phyloP scores from a whole-genome alignment of 1,140 invertebrate genomes.

The Heliconius hewitsoni region DNA sequence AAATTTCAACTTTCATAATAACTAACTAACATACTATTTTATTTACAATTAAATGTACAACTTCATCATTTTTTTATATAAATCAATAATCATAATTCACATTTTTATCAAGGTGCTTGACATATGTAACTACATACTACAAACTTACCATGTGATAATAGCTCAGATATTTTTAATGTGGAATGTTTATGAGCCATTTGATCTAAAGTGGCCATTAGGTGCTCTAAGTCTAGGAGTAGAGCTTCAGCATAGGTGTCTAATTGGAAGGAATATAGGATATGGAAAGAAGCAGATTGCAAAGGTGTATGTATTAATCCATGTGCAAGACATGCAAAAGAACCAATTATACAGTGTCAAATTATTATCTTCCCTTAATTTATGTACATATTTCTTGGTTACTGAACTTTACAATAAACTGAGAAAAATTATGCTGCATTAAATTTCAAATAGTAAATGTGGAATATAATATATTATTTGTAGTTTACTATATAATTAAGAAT shows the following conservation, averaged over 20 bases:
- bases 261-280: constrained; percentile 53
- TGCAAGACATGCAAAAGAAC: constrained; percentile 81
- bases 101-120: neutral
- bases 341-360: constrained; percentile 57
- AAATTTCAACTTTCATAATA: neutral
- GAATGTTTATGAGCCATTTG: constrained; percentile 81
- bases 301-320: constrained; percentile 70
- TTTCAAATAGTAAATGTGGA: constrained; percentile 14
- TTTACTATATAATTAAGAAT: constrained; percentile 3
- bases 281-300: constrained; percentile 67
- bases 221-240: constrained; percentile 84
- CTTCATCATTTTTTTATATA: neutral
- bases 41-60: no score
- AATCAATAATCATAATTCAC: neutral
- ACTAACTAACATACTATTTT: neutral
- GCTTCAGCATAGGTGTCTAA: constrained; percentile 84
- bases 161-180: constrained; percentile 79
- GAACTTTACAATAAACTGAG: neutral
- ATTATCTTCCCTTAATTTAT: neutral
- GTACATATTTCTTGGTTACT: neutral
- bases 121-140: constrained; percentile 30
- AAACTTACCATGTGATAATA: constrained; percentile 80
- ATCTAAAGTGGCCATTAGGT: constrained; percentile 81
- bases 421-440: neutral
- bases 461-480: constrained; percentile 13